Conservation (phyloP, 2,888 invertebrate species). For the Nowickia ferox region DNA sequence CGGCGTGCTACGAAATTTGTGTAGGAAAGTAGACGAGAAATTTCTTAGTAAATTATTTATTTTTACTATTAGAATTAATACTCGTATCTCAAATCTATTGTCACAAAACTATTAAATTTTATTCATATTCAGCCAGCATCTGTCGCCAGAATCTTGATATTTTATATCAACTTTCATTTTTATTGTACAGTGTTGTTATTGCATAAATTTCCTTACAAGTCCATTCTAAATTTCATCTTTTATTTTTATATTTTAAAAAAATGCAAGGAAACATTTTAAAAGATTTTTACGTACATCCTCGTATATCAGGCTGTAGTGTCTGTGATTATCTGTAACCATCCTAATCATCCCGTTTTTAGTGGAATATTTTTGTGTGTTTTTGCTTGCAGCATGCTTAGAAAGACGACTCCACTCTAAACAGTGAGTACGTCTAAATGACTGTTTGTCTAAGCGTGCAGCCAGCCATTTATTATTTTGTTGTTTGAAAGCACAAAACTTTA, state of each 20-base stretch:
- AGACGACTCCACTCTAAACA: slow-evolving; percentile 17
- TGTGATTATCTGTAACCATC: slow-evolving; percentile 6
- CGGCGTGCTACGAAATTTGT: neutral
- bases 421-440: slow-evolving; percentile 66
- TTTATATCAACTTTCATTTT: too few relatives aligned
- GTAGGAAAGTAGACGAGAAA: neutral
- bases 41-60: neutral
- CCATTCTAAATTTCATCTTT: too few relatives aligned
- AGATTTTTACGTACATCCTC: neutral
- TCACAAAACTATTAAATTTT: too few relatives aligned
- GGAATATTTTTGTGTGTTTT: slow-evolving; percentile 36
- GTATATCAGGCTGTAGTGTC: neutral
- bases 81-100: too few relatives aligned
- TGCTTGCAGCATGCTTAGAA: slow-evolving; percentile 51
- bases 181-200: too few relatives aligned
- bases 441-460: slow-evolving; percentile 34
- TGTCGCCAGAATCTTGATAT: too few relatives aligned
- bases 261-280: neutral
- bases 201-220: too few relatives aligned
- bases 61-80: too few relatives aligned
- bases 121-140: too few relatives aligned
- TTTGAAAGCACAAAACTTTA: neutral
- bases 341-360: slow-evolving; percentile 15
- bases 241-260: too few relatives aligned
- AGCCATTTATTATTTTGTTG: slow-evolving; percentile 20